These are phyloP conservation scores for Frankliniella intonsa DNA, from an alignment of 2,888 invertebrate species.

Conservation along the genomic window DNA sequence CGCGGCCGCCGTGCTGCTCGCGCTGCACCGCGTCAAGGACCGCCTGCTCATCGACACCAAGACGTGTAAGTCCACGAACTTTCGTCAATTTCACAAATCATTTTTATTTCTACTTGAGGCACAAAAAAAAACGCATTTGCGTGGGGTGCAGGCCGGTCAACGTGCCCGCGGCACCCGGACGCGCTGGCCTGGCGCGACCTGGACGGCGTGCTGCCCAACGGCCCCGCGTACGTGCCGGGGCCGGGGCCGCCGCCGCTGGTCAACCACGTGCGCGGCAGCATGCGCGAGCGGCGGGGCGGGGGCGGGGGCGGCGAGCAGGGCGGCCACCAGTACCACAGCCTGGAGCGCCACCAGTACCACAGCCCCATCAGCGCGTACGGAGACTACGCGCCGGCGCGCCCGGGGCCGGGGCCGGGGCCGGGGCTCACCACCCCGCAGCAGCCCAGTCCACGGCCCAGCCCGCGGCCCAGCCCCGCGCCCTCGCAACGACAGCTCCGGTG, in stretches of 20 bases:
- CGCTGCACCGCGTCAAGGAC: slow-evolving; percentile 17
- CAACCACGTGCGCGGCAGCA: background rate
- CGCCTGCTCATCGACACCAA: background rate
- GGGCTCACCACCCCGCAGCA: background rate
- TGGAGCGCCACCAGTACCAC: slow-evolving; percentile 19
- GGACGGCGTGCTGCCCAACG: slow-evolving; percentile 16
- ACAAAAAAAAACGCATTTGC: no score
- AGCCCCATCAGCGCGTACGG: slow-evolving; percentile 22
- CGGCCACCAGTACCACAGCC: slow-evolving; percentile 19
- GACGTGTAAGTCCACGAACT: background rate
- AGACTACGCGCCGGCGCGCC: background rate
- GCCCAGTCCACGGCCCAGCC: background rate
- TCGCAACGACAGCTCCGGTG: background rate
- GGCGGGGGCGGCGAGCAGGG: background rate
- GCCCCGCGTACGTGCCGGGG: background rate
- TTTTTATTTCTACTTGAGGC: no score
- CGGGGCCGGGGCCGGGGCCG: background rate
- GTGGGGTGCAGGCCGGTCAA: background rate
- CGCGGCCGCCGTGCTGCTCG: slow-evolving; percentile 12
- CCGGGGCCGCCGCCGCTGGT: background rate
- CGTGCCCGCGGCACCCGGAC: slow-evolving; percentile 17
- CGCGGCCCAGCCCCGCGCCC: background rate
- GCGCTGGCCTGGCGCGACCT: background rate
- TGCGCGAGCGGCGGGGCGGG: background rate
- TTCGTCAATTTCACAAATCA: no score